A percentile compares a stretch with the other conserved stretches of the same genome.
Conservation (phyloP, 2,888 invertebrate genomes). For the Scaptomyza cyrtandrae region DNA sequence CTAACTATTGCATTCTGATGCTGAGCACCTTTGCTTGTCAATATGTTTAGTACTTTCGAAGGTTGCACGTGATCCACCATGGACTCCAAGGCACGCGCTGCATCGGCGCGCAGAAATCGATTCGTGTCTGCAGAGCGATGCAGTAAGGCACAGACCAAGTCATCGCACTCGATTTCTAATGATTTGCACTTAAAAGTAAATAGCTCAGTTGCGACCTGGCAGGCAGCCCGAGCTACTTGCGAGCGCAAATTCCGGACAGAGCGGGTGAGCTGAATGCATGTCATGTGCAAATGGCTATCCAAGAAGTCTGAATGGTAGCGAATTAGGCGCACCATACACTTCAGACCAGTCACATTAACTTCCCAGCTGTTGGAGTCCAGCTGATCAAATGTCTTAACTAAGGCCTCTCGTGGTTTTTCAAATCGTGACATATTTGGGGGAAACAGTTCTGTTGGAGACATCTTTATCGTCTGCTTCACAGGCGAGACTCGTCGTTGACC, state of each 20-base stretch:
- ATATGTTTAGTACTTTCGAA: constrained; percentile 88
- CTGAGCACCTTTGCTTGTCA: constrained; percentile 89
- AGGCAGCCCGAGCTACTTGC: constrained; percentile 95
- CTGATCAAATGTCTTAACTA: constrained; percentile 87
- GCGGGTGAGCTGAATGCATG: constrained; percentile 89
- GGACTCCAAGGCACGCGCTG: constrained; percentile 90
- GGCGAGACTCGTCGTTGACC: constrained; percentile 82
- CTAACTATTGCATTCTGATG: constrained; percentile 96
- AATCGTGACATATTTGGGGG: constrained; percentile 85
- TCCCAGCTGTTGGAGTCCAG: constrained; percentile 93
- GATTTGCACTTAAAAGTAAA: constrained; percentile 88
- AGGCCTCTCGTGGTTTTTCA: constrained; percentile 88
- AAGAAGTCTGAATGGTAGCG: constrained; percentile 88
- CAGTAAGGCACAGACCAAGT: constrained; percentile 91
- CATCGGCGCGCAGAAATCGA: constrained; percentile 95
- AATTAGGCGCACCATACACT: constrained; percentile 88
- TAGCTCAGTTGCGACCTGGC: constrained; percentile 92
- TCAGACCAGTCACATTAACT: constrained; percentile 89
- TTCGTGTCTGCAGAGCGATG: constrained; percentile 97
- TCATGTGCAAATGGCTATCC: constrained; percentile 88
- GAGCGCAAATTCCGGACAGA: constrained; percentile 96
- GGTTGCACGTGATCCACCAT: constrained; percentile 92
- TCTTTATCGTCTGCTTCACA: constrained; percentile 80
- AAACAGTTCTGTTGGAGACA: constrained; percentile 78
- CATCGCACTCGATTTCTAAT: constrained; percentile 92